Evolutionary conservation across 1,140 invertebrate species (phyloP), one percentile per base, ranked within the genome.

Genomic region (Neomicropteryx cornuta): DNA sequence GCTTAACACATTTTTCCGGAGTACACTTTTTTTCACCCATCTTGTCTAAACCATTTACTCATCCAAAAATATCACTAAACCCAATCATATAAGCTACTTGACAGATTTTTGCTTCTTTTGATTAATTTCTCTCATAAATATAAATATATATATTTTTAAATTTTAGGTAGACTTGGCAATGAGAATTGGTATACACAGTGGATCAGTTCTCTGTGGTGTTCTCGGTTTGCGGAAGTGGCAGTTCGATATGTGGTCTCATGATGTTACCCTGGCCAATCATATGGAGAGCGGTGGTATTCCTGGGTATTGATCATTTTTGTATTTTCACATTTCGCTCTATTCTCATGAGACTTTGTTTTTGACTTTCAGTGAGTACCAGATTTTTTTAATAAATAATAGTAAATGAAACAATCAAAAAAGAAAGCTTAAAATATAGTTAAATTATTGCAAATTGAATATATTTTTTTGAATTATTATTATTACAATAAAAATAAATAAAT

Each of bases 211-310:
- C 30, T 96, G 91, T 58, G 92, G 93, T 4, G 90, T 97, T 23
- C 73, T 96, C 10, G 93, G 94, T 1, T 76, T 93, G 18, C 71
- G 84, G 47, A 92, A 95, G 59, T 97, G 93, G 87, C 93, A 97
- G 62, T 98, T 97, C 65, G 94, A 98, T 61, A 89, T 97, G 3
- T 97, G 92, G 92, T 95, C 90, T 6, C 90, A 95, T 63, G 95
- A 98, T 65, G 94, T 98, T 48, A 95, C 89, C 5, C 66, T 97
- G 38, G 94, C 94, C n/a, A 97, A 97, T 67, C 88, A 92, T 54
- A 85, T 98, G 76, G 94, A 98, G 69, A 89, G 89, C 41, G 90
- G 89, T 6, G 93, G 93, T 5, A 77, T 91, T 46, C 88, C 92
- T 8, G 93, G 92, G 81, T 88, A 75, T 18, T 11, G 17, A 18